Base-by-base conservation (phyloP, 2,888 invertebrate species). In the Erpobdella octoculata region DNA sequence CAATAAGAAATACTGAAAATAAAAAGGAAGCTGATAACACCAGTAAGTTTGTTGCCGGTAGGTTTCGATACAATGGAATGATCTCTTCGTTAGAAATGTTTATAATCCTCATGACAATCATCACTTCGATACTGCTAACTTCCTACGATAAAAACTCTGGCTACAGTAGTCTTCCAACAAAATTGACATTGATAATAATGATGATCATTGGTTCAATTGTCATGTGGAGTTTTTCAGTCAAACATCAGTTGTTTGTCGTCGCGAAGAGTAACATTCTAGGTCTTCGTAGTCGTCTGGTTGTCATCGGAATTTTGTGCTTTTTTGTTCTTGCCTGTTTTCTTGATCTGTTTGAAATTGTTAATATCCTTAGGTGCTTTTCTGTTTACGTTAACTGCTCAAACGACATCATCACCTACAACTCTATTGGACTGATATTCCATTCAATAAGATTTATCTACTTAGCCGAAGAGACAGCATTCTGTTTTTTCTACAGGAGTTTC, bases 251-350 rank as follows among this genome's bases (percentile, higher is more conserved):
- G n/a, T 53, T 36, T 35, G 21, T 58, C n/a, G n/a, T 12, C n/a
- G 18, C 33, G 53, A 31, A 33, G 6, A 37, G 48, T 25, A 31
- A 25, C 35, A 31, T 25, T 12, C 38, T 36, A 48, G 36, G 15
- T 1, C 4, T 66, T 1, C 66, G 67, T 18, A 59, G 59, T 28
- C 37, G 21, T 33, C 58, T 71, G 28, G 37, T 62, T 12, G 8
- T 71, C 36, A 53, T 67, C 25, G 71, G 71, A 1, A 67, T 71
- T 3, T 33, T 62, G 6, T 53, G 48, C 3, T 71, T 71, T 67
- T 71, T 64, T 53, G 67, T 67, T 2, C 36, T 67, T 31, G 71
- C 66, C 21, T 61, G 35, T 12, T 46, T 67, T 28, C 36, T 53
- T 0, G 71, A 71, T 18, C 28, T 58, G 37, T 67, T 48, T 25